These are phyloP conservation scores for Leptonema lineaticorne DNA, from an alignment of 1,140 invertebrate genomes.

Conservation along the genomic window DNA sequence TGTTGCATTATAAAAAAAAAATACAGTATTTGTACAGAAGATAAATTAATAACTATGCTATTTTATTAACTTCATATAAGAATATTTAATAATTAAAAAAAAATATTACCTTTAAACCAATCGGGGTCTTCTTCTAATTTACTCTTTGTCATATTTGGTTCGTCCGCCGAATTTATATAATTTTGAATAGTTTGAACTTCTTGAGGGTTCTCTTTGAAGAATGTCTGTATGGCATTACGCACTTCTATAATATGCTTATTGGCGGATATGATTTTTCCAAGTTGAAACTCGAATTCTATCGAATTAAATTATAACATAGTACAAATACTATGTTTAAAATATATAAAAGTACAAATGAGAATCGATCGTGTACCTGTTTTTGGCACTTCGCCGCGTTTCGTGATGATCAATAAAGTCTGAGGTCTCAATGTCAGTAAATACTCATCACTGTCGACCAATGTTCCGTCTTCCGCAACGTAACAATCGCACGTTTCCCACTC, in stretches of 20 bases:
- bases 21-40: too few species aligned
- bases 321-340: background rate
- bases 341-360: constrained; percentile 40
- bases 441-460: constrained; percentile 69
- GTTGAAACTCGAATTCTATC: constrained; percentile 51
- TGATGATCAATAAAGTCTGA: constrained; percentile 70
- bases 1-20: too few species aligned
- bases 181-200: constrained; percentile 40
- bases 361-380: constrained; percentile 59
- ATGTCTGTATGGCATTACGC: constrained; percentile 49
- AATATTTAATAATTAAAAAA: constrained; percentile 10
- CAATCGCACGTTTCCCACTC: constrained; percentile 45
- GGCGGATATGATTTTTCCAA: constrained; percentile 5
- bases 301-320: too few species aligned
- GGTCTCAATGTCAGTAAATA: constrained; percentile 70
- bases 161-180: background rate
- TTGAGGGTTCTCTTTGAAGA: constrained; percentile 62
- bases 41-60: too few species aligned
- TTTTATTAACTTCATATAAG: background rate
- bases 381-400: constrained; percentile 62
- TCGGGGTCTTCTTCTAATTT: constrained; percentile 60
- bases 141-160: constrained; percentile 19
- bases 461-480: constrained; percentile 67
- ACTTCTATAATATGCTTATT: constrained; percentile 14
- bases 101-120: constrained; percentile 68